Evolutionary conservation across 1,140 invertebrate genomes (phyloP).

Genomic region (Drosophila nannoptera): DNA sequence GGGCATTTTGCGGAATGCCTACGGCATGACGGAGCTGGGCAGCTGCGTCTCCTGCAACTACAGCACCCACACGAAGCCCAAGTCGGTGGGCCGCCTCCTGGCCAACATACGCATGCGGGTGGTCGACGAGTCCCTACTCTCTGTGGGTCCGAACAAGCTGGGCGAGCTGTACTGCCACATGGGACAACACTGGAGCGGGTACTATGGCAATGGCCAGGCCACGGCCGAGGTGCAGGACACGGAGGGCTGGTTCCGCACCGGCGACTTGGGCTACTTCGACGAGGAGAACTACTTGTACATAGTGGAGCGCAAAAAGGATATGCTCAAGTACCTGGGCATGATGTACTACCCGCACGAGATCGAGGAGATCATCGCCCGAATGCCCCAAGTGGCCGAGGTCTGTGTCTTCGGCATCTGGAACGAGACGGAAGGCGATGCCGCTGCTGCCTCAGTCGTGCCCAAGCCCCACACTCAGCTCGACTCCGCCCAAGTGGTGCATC

Average conservation of each 20-base stretch:
- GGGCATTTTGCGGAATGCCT: conserved; percentile 58
- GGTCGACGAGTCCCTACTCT: conserved; percentile 44
- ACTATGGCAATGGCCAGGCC: conserved; percentile 62
- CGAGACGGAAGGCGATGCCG: conserved; percentile 69
- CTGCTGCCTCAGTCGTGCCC: conserved; percentile 69
- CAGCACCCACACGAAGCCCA: conserved; percentile 46
- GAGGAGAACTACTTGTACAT: conserved; percentile 81
- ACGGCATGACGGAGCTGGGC: conserved; percentile 60
- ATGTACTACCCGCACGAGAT: conserved; percentile 78
- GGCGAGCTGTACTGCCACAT: conserved; percentile 68
- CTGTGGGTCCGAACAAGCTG: conserved; percentile 50
- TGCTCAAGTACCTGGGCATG: conserved; percentile 79
- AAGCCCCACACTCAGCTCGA: conserved; percentile 34
- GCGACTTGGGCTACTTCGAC: conserved; percentile 84
- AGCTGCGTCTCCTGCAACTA: conserved; percentile 46
- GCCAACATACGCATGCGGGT: conserved; percentile 72
- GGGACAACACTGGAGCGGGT: conserved; percentile 66
- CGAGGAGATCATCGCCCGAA: conserved; percentile 65
- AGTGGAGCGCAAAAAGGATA: conserved; percentile 84
- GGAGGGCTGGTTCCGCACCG: conserved; percentile 84
- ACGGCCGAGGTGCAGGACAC: conserved; percentile 66
- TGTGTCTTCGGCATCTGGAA: conserved; percentile 76
- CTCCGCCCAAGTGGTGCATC: conserved; percentile 31
- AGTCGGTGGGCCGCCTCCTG: conserved; percentile 61
- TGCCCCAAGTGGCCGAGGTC: conserved; percentile 67